Conservation (phyloP, 2,888 invertebrate genomes). For the Dascillus cervinus region DNA sequence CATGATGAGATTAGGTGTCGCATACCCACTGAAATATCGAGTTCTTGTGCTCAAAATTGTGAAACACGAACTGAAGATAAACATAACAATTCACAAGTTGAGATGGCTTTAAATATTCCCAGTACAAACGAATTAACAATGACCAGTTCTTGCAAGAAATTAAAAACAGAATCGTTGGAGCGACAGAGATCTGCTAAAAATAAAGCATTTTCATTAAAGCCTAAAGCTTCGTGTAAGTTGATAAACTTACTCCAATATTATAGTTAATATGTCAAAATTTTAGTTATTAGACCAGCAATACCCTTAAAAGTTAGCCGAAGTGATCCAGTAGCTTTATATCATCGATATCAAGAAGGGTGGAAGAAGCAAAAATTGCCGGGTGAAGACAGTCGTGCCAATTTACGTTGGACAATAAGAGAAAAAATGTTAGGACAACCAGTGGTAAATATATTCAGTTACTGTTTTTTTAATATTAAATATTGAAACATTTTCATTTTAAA, state of each 20-base stretch:
- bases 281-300: slow-evolving; percentile 56
- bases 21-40: no score
- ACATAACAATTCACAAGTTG: no score
- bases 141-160: no score
- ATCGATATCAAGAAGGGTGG: slow-evolving; percentile 69
- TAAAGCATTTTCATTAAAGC: slow-evolving; percentile 10
- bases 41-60: no score
- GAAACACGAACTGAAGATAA: no score
- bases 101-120: no score
- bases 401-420: slow-evolving; percentile 64
- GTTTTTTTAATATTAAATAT: slow-evolving; percentile 1
- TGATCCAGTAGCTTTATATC: slow-evolving; percentile 71
- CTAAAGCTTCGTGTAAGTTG: slow-evolving; percentile 23
- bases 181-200: no score
- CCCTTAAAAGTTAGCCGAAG: slow-evolving; percentile 45
- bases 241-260: slow-evolving; percentile 1
- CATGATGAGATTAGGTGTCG: no score
- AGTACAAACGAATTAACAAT: no score
- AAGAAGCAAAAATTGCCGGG: slow-evolving; percentile 68
- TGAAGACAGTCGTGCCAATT: slow-evolving; percentile 56
- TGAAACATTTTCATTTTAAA: no score
- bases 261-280: slow-evolving; percentile 15
- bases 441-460: slow-evolving; percentile 15
- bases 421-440: slow-evolving; percentile 52
- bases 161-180: no score